phyloP scores from a whole-genome alignment of 2,113 vertebrate species.

The Phylloscopus trochilus region DNA sequence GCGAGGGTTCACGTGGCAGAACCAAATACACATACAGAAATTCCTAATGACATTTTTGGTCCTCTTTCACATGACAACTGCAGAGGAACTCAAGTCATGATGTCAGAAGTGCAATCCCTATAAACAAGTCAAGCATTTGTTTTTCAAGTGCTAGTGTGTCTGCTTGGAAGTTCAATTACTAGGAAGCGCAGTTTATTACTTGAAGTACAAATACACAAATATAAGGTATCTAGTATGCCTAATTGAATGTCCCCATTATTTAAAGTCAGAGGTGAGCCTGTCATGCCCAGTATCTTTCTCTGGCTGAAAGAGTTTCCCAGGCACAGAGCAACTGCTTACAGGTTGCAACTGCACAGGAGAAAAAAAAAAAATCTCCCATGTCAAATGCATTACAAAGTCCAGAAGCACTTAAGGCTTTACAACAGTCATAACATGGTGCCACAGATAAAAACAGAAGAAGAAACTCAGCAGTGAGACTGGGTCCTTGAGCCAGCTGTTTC shows the following conservation, averaged over 20 bases:
- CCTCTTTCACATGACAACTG: neutral
- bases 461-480: neutral
- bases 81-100: neutral
- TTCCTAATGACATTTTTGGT: neutral
- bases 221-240: neutral
- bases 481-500: conserved; percentile 23
- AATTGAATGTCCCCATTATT: neutral
- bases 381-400: conserved; percentile 52
- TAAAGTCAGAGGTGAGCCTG: neutral
- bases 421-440: conserved; percentile 49
- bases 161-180: neutral
- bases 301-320: neutral
- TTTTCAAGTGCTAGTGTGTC: neutral
- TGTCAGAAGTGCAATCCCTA: neutral
- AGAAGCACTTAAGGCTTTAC: conserved; percentile 46
- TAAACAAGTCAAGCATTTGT: neutral
- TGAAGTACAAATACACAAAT: neutral
- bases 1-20: rapidly evolving
- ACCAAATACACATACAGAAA: neutral
- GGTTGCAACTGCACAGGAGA: neutral
- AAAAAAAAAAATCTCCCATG: neutral
- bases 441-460: conserved; percentile 39
- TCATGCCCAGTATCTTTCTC: neutral
- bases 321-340: neutral
- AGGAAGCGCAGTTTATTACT: neutral